Evolutionary conservation across 2,888 invertebrate genomes (phyloP), one percentile per base, ranked within the genome.

Genomic region (Barypeithes pellucidus): DNA sequence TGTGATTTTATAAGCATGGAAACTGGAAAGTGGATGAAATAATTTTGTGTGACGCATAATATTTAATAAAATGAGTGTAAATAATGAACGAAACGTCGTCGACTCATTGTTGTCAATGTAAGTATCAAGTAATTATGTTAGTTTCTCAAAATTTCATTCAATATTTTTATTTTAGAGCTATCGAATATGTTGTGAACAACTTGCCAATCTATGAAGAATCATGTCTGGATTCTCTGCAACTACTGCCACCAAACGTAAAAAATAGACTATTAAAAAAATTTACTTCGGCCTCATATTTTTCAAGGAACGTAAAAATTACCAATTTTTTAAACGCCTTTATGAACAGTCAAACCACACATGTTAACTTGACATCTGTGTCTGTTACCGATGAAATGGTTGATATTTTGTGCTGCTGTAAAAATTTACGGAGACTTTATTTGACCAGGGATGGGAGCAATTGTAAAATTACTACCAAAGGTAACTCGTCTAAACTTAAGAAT

Each of bases 301-400:
- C 81, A 79, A 76, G 67, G 62, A 77, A 80, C 20, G 66, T 81
- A 3, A 69, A 80, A 66, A 80, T 81, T 47, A 81, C 81, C 66
- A 65, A 75, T 45, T 76, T 80, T 43, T 75, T 86, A 33, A 52
- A 73, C 18, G 77, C 77, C 18, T 70, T 85, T 11, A 68, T 83
- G 11, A 82, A 85, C 78, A 67, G 80, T 2, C 73, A 80, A 22
- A 81, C 82, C 12, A 79, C 78, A 57, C 72, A 76, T 20, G 75
- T 86, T 24, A 81, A 85, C 76, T 77, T 86, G 33, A 81, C 82
- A n/a, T 79, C 80, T 18, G 77, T 80, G 29, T 63, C 68, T 47
- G 74, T 85, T 7, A 81, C 81, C 72, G 84, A 85, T 75, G 80
- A 84, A 24, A 79, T 84, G 41, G 78, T 86, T 54, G 66, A 80